Base-by-base conservation (phyloP, 2,888 invertebrate species). In the Athalia rosae region DNA sequence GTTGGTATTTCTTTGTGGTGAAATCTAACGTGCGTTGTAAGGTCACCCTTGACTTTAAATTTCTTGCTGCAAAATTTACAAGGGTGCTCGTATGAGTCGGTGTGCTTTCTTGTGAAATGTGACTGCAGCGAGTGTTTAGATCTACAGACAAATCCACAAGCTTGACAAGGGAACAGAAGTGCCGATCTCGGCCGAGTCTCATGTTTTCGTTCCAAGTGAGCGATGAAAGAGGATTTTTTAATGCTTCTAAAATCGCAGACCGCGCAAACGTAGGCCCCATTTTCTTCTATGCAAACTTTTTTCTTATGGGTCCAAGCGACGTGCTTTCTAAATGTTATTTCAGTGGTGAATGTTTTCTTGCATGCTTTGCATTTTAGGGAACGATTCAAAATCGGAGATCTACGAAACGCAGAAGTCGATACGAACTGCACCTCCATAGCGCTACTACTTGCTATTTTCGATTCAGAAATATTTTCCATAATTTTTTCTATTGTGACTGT, bases 1-100 rank as follows among this genome's bases (percentile, higher is more conserved):
- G 89, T 80, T 0, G 90, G 90, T n/a, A 87, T 89, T 73, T 90
- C 90, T 41, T 88, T 89, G 64, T 89, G 90, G 74, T 89, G 89
- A 66, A 89, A 90, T 3, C 89, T 82, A 4, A 90, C 82, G 80
- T 90, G 89, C 59, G 89, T 89, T 3, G 89, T 89, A 11, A 90
- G 80, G 59, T 89, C 89, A 3, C 89, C 89, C 67, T 89, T 90
- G 45, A 89, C 89, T 63, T 89, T 89, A 80, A 89, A 90, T 69
- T 88, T 87, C 71, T 89, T 89, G 0, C 83, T 64, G 62, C 89
- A 89, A 53, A 87, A 87, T 28, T 84, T 85, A 67, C 90, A 90
- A 45, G 87, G 85, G 74, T 90, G 87, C 78, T 90, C 89, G 80
- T 87, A 90, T 4, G 82, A 83, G 50, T 90, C 89, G 0, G 89